Conservation (phyloP, 2,888 invertebrate species). For the Halocaridina rubra region DNA sequence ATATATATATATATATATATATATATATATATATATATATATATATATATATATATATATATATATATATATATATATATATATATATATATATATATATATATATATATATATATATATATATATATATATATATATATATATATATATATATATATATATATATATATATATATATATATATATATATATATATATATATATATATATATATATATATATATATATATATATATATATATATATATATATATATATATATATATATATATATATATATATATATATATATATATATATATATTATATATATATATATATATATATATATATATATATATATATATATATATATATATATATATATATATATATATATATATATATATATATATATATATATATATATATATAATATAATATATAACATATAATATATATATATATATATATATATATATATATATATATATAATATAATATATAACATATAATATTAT, state of each 20-base stretch:
- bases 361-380: background rate
- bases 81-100: background rate
- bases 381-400: background rate
- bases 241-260: background rate
- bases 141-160: background rate
- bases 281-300: background rate
- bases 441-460: background rate
- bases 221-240: background rate
- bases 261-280: background rate
- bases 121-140: background rate
- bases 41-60: background rate
- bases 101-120: background rate
- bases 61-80: background rate
- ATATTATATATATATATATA: background rate
- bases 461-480: background rate
- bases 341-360: background rate
- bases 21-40: background rate
- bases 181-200: background rate
- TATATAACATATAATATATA: background rate
- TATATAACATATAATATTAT: background rate
- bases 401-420: background rate
- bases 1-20: background rate
- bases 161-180: background rate
- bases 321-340: conserved; percentile 2
- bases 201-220: background rate